Conservation (phyloP, 2,888 invertebrate species). For the Corythucha ciliata region DNA sequence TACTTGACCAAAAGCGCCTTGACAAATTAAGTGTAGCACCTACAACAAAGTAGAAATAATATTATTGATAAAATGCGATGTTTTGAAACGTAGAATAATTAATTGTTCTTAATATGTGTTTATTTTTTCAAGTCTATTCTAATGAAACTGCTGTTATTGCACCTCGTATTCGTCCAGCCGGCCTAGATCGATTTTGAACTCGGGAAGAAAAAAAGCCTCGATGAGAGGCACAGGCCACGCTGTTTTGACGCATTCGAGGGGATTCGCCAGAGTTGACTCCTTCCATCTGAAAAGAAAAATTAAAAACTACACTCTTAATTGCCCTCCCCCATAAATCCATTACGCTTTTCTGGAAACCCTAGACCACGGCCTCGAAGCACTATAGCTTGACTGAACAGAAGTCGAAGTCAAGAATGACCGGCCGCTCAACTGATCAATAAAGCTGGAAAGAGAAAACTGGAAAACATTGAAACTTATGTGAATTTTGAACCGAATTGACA, state of each 20-base stretch:
- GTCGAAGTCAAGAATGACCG: too few relatives aligned
- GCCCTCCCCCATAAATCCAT: too few relatives aligned
- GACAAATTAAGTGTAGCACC: background rate
- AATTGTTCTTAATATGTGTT: background rate
- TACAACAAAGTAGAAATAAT: background rate
- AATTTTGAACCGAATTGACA: too few relatives aligned
- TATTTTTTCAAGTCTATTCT: background rate
- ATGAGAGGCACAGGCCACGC: slow-evolving; percentile 73
- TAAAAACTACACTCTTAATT: too few relatives aligned
- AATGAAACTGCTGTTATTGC: background rate
- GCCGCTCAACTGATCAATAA: too few relatives aligned
- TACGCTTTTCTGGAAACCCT: too few relatives aligned
- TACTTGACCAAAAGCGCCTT: slow-evolving; percentile 82
- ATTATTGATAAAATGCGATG: slow-evolving; percentile 12
- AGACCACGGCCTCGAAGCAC: too few relatives aligned
- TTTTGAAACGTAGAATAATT: slow-evolving; percentile 3
- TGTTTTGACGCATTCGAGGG: slow-evolving; percentile 54
- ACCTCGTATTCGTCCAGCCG: slow-evolving; percentile 19
- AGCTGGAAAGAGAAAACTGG: too few relatives aligned
- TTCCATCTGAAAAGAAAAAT: too few relatives aligned
- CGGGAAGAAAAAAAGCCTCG: slow-evolving; percentile 78
- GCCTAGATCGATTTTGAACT: slow-evolving; percentile 62
- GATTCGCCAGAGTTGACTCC: too few relatives aligned
- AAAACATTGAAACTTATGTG: too few relatives aligned
- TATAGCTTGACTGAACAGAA: too few relatives aligned